Evolutionary conservation across 1,140 invertebrate genomes (phyloP).

Genomic region (Leguminivora glycinivorella): DNA sequence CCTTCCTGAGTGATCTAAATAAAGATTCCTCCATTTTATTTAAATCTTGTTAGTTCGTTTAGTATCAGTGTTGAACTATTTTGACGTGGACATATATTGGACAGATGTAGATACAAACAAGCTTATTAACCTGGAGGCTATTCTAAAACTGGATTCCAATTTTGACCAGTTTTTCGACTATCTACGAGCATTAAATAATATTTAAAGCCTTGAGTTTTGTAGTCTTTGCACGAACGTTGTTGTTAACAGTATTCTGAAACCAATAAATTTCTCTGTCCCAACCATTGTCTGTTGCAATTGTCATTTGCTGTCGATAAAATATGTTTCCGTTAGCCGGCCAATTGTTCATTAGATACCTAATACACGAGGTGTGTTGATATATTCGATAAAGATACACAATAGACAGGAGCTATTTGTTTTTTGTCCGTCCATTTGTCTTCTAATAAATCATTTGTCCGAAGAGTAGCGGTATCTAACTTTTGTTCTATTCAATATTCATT

Average conservation of each 20-base stretch:
- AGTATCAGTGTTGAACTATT: conserved; percentile 3
- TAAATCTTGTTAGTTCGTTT: conserved; percentile 9
- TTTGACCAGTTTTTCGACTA: background rate
- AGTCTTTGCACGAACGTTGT: background rate
- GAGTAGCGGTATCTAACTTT: conserved; percentile 41
- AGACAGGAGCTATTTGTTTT: conserved; percentile 57
- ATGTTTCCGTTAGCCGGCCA: conserved; percentile 26
- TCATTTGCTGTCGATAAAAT: conserved; percentile 28
- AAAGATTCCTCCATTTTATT: conserved; percentile 46
- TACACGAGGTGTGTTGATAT: conserved; percentile 45
- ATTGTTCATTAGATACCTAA: conserved; percentile 29
- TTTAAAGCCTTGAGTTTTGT: background rate
- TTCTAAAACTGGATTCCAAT: background rate
- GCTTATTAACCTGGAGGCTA: background rate
- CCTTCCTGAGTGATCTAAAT: conserved; percentile 52
- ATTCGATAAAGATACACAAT: conserved; percentile 49
- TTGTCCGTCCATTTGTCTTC: conserved; percentile 48
- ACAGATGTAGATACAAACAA: conserved; percentile 19
- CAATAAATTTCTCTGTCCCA: conserved; percentile 1
- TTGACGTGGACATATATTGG: conserved; percentile 14
- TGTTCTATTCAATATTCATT: conserved; percentile 39
- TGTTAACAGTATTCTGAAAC: conserved; percentile 15
- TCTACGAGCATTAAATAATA: background rate
- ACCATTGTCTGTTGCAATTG: conserved; percentile 25
- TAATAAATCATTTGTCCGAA: conserved; percentile 54